Evolutionary conservation across 2,888 invertebrate genomes (phyloP).

Genomic region (Nymphalis c-album): DNA sequence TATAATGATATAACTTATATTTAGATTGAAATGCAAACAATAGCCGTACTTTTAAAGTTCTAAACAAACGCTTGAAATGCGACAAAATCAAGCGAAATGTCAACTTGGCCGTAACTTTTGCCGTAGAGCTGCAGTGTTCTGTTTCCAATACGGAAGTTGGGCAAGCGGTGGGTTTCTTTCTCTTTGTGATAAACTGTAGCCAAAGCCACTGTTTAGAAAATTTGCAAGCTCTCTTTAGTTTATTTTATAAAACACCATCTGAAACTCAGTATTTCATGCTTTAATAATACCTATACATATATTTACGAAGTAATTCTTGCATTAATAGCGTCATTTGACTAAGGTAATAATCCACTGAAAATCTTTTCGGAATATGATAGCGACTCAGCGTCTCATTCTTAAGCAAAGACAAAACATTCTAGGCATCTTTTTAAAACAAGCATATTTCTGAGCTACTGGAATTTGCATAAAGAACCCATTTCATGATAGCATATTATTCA

Average conservation of each 20-base stretch:
- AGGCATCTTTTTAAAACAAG: conserved; percentile 19
- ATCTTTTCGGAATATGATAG: background rate
- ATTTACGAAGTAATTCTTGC: too few species aligned
- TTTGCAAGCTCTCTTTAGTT: background rate
- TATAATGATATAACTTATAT: background rate
- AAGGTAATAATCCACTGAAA: background rate
- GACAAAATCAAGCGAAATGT: conserved; percentile 35
- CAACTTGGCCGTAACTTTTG: conserved; percentile 33
- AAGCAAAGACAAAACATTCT: conserved; percentile 16
- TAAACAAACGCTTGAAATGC: conserved; percentile 24
- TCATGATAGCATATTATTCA: conserved; percentile 17
- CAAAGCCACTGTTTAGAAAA: conserved; percentile 1
- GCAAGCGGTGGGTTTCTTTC: conserved; percentile 34
- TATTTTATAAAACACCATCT: too few species aligned
- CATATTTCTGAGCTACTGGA: conserved; percentile 19
- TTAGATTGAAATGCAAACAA: background rate
- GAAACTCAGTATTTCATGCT: too few species aligned
- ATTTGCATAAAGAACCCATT: conserved; percentile 22
- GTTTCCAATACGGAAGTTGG: conserved; percentile 30
- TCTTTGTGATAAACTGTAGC: conserved; percentile 15
- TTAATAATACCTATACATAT: too few species aligned
- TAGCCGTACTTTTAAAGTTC: background rate
- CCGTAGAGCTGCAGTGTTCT: conserved; percentile 34
- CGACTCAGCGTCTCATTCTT: conserved; percentile 10
- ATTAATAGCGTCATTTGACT: background rate